A percentile compares a stretch with the other conserved stretches of the same genome.
Conservation (phyloP, 2,888 invertebrate species). For the Lasioglossum vierecki region DNA sequence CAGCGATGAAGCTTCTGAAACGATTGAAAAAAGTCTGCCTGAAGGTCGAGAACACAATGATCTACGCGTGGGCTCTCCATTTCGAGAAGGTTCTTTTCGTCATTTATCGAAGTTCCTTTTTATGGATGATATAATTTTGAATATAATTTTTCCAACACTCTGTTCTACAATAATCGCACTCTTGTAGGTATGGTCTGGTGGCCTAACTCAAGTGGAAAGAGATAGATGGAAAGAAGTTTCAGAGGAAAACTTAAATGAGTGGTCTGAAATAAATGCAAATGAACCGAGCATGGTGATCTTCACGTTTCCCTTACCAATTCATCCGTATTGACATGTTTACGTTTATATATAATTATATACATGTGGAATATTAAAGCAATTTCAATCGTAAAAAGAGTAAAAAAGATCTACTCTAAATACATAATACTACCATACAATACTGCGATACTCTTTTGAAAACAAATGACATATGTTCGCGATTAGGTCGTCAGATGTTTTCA, state of each 20-base stretch:
- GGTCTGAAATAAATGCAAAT: conserved; percentile 84
- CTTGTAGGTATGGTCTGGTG: conserved; percentile 86
- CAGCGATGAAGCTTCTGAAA: conserved; percentile 82
- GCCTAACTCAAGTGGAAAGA: conserved; percentile 81
- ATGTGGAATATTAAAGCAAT: background rate
- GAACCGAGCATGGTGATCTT: conserved; percentile 83
- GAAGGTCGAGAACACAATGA: conserved; percentile 82
- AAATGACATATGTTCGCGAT: conserved; percentile 9
- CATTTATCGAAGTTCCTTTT: background rate
- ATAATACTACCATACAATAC: too few relatives aligned
- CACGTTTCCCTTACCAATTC: conserved; percentile 84
- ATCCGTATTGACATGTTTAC: conserved; percentile 23
- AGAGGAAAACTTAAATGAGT: conserved; percentile 82
- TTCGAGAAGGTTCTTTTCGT: conserved; percentile 84
- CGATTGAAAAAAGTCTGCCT: conserved; percentile 83
- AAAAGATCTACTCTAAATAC: too few relatives aligned
- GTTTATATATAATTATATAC: background rate
- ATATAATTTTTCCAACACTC: too few relatives aligned
- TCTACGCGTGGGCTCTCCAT: conserved; percentile 85
- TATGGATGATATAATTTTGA: background rate
- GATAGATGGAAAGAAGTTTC: conserved; percentile 85
- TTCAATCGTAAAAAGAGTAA: background rate
- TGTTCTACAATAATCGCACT: background rate
- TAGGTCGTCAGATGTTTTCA: background rate
- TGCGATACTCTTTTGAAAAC: background rate